phyloP scores from a whole-genome alignment of 2,888 invertebrate species.

The Spialia ferax region DNA sequence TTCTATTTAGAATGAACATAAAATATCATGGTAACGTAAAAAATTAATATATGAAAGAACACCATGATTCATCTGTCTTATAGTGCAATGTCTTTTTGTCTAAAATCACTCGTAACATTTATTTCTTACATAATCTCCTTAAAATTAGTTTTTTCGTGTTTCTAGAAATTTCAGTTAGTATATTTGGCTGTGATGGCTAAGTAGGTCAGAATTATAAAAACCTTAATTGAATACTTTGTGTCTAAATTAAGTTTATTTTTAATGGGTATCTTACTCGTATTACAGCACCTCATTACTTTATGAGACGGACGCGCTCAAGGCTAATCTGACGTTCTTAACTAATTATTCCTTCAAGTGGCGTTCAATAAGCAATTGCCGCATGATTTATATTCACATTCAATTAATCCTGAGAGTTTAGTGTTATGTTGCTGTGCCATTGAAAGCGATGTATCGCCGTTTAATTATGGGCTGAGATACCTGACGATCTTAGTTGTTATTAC shows the following conservation, averaged over 20 bases:
- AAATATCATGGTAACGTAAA: no score
- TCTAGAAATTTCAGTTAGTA: no score
- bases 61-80: no score
- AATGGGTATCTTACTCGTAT: background rate
- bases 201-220: background rate
- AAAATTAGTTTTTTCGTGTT: no score
- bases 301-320: background rate
- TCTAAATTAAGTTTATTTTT: background rate
- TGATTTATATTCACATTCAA: slow-evolving; percentile 35
- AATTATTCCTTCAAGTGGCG: slow-evolving; percentile 30
- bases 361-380: slow-evolving; percentile 30
- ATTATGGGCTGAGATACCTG: slow-evolving; percentile 21
- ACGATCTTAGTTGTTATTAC: background rate
- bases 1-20: no score
- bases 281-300: background rate
- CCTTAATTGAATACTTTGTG: background rate
- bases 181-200: background rate
- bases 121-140: no score
- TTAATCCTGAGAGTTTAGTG: slow-evolving; percentile 10
- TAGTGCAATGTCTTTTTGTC: no score
- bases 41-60: no score
- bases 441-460: slow-evolving; percentile 29
- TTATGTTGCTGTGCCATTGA: slow-evolving; percentile 13
- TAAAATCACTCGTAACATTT: no score
- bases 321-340: slow-evolving; percentile 18